Evolutionary conservation across 2,797 vertebrate species (phyloP).

Genomic region (Oreonectes daqikongensis): DNA sequence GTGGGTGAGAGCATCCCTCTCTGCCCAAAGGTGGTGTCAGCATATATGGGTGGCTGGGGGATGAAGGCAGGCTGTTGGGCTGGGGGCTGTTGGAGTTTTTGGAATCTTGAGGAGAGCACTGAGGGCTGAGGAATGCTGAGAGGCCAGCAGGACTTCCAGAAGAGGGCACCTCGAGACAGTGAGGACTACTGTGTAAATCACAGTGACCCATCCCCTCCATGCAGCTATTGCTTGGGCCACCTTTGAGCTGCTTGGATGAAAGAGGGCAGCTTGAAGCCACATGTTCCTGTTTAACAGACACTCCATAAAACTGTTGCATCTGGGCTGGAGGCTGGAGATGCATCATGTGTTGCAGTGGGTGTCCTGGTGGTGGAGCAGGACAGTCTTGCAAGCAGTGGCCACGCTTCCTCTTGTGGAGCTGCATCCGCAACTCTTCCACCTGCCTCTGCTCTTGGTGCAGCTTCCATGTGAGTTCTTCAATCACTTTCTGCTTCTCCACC

Average conservation of each 20-base stretch:
- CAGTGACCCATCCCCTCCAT: slow-evolving; percentile 79
- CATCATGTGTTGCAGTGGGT: slow-evolving; percentile 76
- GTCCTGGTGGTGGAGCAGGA: slow-evolving; percentile 50
- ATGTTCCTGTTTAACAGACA: slow-evolving; percentile 91
- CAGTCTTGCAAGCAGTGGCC: slow-evolving; percentile 77
- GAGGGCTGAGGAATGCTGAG: slow-evolving; percentile 92
- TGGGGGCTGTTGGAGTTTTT: slow-evolving; percentile 84
- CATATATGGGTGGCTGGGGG: slow-evolving; percentile 88
- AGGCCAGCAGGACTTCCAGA: slow-evolving; percentile 77
- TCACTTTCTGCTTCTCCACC: slow-evolving; percentile 98
- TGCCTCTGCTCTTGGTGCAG: slow-evolving; percentile 96
- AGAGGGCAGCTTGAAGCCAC: slow-evolving; percentile 87
- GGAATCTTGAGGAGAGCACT: slow-evolving; percentile 93
- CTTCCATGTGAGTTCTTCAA: slow-evolving; percentile 97
- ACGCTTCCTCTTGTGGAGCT: slow-evolving; percentile 91
- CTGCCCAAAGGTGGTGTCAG: slow-evolving; percentile 76
- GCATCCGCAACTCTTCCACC: slow-evolving; percentile 93
- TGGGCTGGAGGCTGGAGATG: slow-evolving; percentile 58
- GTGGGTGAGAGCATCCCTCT: slow-evolving; percentile 77
- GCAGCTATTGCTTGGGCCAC: slow-evolving; percentile 68
- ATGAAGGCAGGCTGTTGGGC: slow-evolving; percentile 83
- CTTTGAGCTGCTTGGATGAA: slow-evolving; percentile 81
- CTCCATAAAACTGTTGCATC: slow-evolving; percentile 84
- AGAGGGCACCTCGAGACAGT: slow-evolving; percentile 69
- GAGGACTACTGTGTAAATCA: slow-evolving; percentile 68